These are phyloP conservation scores for Lasiurus cinereus DNA, from an alignment of 2,113 vertebrate genomes.

Conservation along the genomic window DNA sequence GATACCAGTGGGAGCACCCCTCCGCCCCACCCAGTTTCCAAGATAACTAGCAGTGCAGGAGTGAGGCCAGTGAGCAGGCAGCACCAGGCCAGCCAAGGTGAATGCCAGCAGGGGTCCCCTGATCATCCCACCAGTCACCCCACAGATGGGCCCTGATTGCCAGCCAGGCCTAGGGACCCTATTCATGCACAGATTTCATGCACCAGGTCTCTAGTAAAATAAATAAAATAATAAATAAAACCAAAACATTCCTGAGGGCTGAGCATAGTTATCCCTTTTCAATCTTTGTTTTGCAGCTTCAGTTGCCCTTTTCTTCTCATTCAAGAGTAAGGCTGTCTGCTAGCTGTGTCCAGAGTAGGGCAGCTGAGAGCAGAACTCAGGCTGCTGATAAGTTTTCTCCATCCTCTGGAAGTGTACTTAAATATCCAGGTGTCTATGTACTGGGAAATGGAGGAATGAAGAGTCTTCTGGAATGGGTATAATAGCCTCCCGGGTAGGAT, in stretches of 20 bases:
- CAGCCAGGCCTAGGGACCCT: too few species aligned
- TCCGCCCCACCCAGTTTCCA: too few species aligned
- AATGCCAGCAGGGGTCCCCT: too few species aligned
- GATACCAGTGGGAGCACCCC: too few species aligned
- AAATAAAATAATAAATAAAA: neutral
- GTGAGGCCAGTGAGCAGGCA: too few species aligned
- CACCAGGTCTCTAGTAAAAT: too few species aligned
- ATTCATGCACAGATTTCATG: too few species aligned
- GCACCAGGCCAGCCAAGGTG: too few species aligned
- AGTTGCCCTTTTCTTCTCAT: neutral
- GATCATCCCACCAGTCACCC: too few species aligned
- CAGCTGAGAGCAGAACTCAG: neutral
- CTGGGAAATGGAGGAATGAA: fast-evolving
- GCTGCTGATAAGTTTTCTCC: neutral
- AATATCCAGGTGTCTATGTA: neutral
- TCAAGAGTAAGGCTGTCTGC: neutral
- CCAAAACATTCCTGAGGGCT: neutral
- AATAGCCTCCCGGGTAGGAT: neutral
- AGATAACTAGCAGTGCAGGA: too few species aligned
- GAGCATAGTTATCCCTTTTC: neutral
- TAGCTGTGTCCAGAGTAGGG: neutral
- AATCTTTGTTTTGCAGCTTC: neutral
- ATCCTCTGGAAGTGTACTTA: neutral
- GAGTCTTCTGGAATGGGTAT: neutral
- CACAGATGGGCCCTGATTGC: too few species aligned